phyloP scores from a whole-genome alignment of 1,140 invertebrate genomes.

The Melanaphis sacchari region DNA sequence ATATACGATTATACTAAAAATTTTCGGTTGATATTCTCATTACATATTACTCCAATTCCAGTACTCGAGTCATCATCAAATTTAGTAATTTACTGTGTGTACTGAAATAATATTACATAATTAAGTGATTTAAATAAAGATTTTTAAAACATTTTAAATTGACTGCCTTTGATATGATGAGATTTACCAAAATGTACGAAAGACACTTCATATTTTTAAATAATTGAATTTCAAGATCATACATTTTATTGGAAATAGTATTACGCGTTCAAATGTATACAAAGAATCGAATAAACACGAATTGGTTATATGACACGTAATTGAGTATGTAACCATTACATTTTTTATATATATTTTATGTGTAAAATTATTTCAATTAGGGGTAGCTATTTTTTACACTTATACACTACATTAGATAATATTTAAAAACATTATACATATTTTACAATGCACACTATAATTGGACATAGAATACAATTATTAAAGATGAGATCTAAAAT shows the following conservation, averaged over 20 bases:
- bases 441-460: too few relatives aligned
- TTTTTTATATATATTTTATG: neutral
- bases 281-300: neutral
- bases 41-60: neutral
- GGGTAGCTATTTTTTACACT: neutral
- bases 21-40: neutral
- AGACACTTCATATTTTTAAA: too few relatives aligned
- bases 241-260: neutral
- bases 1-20: neutral
- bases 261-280: neutral
- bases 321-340: neutral
- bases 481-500: too few relatives aligned
- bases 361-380: neutral
- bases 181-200: neutral
- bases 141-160: neutral
- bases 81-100: accelerated
- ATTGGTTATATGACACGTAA: neutral
- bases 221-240: neutral
- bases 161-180: neutral
- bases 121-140: neutral
- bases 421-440: too few relatives aligned
- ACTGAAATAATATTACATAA: neutral
- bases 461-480: too few relatives aligned
- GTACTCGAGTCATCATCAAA: too few relatives aligned
- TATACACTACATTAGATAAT: too few relatives aligned